Evolutionary conservation across 1,140 invertebrate genomes (phyloP).

Genomic region (Cephus cinctus): DNA sequence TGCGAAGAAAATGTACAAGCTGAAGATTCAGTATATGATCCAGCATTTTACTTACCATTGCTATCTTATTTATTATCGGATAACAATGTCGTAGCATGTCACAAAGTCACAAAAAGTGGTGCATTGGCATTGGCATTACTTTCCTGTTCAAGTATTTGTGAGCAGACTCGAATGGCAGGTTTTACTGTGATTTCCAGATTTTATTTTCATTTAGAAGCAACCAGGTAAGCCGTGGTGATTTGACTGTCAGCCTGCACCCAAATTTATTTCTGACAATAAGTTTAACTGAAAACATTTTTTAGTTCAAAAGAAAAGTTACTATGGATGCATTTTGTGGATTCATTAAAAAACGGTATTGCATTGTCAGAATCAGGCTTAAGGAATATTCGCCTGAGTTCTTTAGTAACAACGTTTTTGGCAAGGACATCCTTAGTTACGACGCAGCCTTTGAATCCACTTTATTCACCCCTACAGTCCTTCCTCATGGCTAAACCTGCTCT

Average conservation of each 20-base stretch:
- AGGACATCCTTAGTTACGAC: constrained; percentile 64
- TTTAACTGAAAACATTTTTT: constrained; percentile 17
- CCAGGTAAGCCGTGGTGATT: constrained; percentile 53
- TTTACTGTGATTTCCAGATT: constrained; percentile 68
- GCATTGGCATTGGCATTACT: constrained; percentile 65
- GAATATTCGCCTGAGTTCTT: constrained; percentile 61
- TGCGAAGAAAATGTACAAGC: too few species aligned
- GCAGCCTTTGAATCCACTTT: constrained; percentile 68
- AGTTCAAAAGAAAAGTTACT: constrained; percentile 55
- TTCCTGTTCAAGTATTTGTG: constrained; percentile 62
- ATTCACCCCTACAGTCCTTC: constrained; percentile 67
- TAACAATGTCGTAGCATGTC: constrained; percentile 64
- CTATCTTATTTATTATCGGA: constrained; percentile 65
- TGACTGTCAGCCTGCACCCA: not conserved
- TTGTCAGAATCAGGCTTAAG: constrained; percentile 37
- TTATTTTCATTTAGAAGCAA: constrained; percentile 66
- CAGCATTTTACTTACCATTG: constrained; percentile 70
- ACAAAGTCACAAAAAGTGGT: constrained; percentile 65
- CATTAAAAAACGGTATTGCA: constrained; percentile 54
- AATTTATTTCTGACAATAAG: constrained; percentile 1
- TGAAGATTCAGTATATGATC: constrained; percentile 62
- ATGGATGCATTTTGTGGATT: constrained; percentile 54
- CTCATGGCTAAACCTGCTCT: constrained; percentile 68
- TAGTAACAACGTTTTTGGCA: constrained; percentile 71
- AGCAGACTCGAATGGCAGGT: constrained; percentile 61